Percentiles rank a stretch among this genome's conserved stretches.
Evolutionary conservation across 2,888 invertebrate genomes (phyloP).

Genomic region (Eupithecia subumbrata): DNA sequence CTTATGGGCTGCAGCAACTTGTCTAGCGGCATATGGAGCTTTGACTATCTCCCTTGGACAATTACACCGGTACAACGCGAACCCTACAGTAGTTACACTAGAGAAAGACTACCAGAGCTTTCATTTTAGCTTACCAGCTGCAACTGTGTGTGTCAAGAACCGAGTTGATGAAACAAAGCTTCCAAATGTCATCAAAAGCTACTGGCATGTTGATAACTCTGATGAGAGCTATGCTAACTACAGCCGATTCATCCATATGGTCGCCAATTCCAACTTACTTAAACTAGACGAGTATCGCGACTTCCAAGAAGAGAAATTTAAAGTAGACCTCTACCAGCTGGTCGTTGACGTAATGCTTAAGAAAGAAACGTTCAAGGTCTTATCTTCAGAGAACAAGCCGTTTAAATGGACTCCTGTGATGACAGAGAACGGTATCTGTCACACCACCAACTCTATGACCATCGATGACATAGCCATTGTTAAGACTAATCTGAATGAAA

Average conservation of each 20-base stretch:
- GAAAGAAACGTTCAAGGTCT: conserved; percentile 68
- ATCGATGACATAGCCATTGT: conserved; percentile 72
- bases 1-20: conserved; percentile 69
- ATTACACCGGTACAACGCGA: conserved; percentile 82
- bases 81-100: conserved; percentile 86
- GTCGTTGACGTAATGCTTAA: conserved; percentile 76
- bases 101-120: conserved; percentile 86
- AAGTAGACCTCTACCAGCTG: conserved; percentile 69
- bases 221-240: conserved; percentile 68
- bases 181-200: conserved; percentile 57
- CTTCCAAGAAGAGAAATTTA: conserved; percentile 61
- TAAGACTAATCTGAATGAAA: conserved; percentile 53
- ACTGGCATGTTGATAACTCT: conserved; percentile 57
- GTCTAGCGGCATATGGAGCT: conserved; percentile 70
- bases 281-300: conserved; percentile 63
- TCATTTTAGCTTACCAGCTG: conserved; percentile 83
- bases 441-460: conserved; percentile 85
- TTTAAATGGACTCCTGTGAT: conserved; percentile 80
- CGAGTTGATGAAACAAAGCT: conserved; percentile 62
- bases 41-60: conserved; percentile 79
- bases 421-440: conserved; percentile 87
- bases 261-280: conserved; percentile 71
- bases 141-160: conserved; percentile 81
- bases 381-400: conserved; percentile 69
- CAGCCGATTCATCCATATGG: conserved; percentile 63